Percentiles rank a stretch among this genome's conserved stretches.
Conservation (phyloP, 2,113 vertebrate species). For the Ageneiosus marmoratus region DNA sequence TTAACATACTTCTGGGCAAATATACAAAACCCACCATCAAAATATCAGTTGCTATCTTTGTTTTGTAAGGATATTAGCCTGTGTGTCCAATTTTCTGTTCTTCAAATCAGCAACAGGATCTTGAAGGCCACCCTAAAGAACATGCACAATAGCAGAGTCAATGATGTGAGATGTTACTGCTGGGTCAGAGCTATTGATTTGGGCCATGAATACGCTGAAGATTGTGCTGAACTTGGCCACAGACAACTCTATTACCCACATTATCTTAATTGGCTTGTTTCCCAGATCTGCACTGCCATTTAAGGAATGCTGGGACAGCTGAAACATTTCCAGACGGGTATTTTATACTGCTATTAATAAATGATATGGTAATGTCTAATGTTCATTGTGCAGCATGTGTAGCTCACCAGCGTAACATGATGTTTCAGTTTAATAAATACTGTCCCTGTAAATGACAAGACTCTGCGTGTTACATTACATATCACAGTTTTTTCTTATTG, state of each 20-base stretch:
- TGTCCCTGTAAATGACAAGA: background rate
- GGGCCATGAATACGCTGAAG: background rate
- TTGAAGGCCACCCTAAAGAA: background rate
- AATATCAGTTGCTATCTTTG: background rate
- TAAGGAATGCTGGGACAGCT: background rate
- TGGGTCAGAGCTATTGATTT: conserved; percentile 30
- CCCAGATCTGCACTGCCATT: background rate
- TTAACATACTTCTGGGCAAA: background rate
- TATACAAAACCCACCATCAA: background rate
- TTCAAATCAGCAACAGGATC: background rate
- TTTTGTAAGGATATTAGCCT: background rate
- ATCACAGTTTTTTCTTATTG: background rate
- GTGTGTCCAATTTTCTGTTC: background rate
- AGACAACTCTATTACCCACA: conserved; percentile 11
- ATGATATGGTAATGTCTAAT: background rate
- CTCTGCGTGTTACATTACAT: background rate
- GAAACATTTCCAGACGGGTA: background rate
- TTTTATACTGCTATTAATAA: background rate
- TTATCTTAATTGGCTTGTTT: background rate
- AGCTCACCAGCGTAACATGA: background rate
- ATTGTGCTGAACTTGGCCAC: background rate
- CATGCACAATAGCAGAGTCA: background rate
- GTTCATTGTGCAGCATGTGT: background rate
- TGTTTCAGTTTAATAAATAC: background rate
- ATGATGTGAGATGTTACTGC: conserved; percentile 9